Conservation (phyloP, 1,140 invertebrate species). For the Luehdorfia chinensis region DNA sequence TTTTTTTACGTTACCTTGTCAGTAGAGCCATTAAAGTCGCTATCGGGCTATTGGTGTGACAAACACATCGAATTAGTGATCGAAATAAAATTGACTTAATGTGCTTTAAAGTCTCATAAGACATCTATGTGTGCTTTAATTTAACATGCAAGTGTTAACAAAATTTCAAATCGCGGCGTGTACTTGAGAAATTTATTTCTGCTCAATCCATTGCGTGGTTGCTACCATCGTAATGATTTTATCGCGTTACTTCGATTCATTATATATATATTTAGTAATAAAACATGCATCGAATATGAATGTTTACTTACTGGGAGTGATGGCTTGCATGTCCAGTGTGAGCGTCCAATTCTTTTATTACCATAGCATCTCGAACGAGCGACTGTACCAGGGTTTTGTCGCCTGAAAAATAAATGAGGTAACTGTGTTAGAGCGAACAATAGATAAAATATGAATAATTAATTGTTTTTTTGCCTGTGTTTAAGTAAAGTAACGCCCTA, state of each 20-base stretch:
- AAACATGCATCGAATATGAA: constrained; percentile 29
- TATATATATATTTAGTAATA: constrained; percentile 8
- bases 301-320: constrained; percentile 65
- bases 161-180: constrained; percentile 3
- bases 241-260: not conserved
- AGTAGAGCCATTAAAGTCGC: constrained; percentile 91
- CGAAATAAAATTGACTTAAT: constrained; percentile 42
- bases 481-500: too few relatives aligned
- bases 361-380: constrained; percentile 89
- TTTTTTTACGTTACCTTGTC: constrained; percentile 86
- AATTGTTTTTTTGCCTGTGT: too few relatives aligned
- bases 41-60: constrained; percentile 87
- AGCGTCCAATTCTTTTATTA: constrained; percentile 86
- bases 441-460: too few relatives aligned
- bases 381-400: constrained; percentile 90
- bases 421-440: too few relatives aligned
- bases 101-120: constrained; percentile 14
- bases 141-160: constrained; percentile 16
- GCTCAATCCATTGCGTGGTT: not conserved
- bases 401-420: constrained; percentile 74
- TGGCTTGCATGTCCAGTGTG: constrained; percentile 73
- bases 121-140: constrained; percentile 11
- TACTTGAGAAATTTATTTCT: not conserved
- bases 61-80: constrained; percentile 71
- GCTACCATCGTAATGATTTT: not conserved